Evolutionary conservation across 2,888 invertebrate genomes (phyloP).

Genomic region (Noctua pronuba): DNA sequence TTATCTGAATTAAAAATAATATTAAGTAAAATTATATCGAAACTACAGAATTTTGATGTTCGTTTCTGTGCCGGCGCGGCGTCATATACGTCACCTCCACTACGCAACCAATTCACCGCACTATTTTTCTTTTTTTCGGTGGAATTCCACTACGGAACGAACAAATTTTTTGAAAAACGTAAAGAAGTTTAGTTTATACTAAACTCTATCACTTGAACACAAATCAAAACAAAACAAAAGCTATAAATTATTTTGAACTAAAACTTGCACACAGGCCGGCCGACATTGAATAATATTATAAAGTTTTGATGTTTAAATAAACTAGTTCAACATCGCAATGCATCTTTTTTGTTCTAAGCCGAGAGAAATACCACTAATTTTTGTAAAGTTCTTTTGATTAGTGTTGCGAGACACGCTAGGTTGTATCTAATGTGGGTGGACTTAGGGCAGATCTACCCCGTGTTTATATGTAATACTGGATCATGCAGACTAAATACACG

Average conservation of each 20-base stretch:
- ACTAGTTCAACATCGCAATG: not conserved
- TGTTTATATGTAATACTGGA: slow-evolving; percentile 4
- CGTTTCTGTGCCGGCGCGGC: too few species aligned
- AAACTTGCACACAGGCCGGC: not conserved
- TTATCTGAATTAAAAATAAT: too few species aligned
- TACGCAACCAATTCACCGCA: too few species aligned
- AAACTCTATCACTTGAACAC: not conserved
- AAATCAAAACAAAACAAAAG: not conserved
- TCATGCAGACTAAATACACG: slow-evolving; percentile 13
- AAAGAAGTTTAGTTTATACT: too few species aligned
- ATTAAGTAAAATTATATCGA: too few species aligned
- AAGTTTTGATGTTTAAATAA: not conserved
- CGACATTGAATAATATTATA: not conserved
- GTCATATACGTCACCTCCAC: too few species aligned
- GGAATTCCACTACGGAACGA: too few species aligned
- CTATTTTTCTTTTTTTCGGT: too few species aligned
- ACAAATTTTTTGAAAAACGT: too few species aligned
- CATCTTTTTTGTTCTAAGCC: not conserved
- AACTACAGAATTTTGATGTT: too few species aligned
- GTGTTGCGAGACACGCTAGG: not conserved
- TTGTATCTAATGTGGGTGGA: not conserved
- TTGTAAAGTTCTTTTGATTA: not conserved
- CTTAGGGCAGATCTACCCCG: not conserved
- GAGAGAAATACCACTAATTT: too few species aligned
- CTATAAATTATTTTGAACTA: too few species aligned